Evolutionary conservation across 2,113 vertebrate genomes (phyloP), one percentile per base, ranked within the genome.

Genomic region (Ornithorhynchus anatinus): DNA sequence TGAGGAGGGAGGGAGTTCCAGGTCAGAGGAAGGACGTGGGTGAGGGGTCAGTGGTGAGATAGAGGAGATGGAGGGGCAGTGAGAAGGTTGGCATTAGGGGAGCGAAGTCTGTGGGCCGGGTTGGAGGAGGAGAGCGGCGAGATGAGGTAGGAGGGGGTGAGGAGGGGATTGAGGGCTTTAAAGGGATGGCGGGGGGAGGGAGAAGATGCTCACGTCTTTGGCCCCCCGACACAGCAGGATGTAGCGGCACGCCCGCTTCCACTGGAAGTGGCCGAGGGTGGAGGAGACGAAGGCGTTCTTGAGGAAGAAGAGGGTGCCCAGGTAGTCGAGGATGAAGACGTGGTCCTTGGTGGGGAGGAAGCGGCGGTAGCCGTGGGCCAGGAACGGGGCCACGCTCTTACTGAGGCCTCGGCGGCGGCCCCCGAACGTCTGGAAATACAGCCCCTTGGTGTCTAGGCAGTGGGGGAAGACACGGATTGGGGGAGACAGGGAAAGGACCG

Each of bases 281-380:
- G 86, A 88, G 36, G 84, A 84, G 31, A 88, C 69, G 31, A 92
- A 71, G 11, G 84, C 81, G 5, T 88, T 89, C 79, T 83, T 84
- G 61, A 93, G 85, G 67, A 88, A 78, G 85, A 92, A 92, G 68
- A 93, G 81, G 6, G 91, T 91, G 29, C 92, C 91, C 1, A 48
- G 32, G 4, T 91, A 85, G 75, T 93, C 92, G 22, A 90, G 87
- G 62, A 93, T 85, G 51, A 92, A 87, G 62, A 90, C 42, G 0
- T 93, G 88, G 53, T 93, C 88, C 48, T 86, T 89, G 36, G 89
- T 92, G 58, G 90, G 90, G 69, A 91, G 39, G 76, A 91, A 87
- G 59, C 85, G 86, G 29, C 75, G 86, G 80, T 90, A 91, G 63
- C 92, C 92, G n/a, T 89, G 87, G 12, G 91, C 83, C 45, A 86